These are phyloP conservation scores for Laticauda laticaudata DNA, from an alignment of 2,113 vertebrate species.

Conservation along the genomic window DNA sequence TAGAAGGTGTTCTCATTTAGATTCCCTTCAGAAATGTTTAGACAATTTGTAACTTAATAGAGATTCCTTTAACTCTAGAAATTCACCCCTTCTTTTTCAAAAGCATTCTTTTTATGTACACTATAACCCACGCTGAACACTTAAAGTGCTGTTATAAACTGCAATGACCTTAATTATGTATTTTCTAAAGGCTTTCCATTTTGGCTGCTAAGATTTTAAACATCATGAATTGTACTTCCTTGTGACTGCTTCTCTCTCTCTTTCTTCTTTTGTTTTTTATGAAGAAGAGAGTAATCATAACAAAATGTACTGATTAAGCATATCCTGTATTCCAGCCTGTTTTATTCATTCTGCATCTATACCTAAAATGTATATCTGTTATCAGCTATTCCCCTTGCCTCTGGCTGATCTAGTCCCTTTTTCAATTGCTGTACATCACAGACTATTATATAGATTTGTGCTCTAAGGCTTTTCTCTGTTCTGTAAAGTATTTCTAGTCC, in stretches of 20 bases:
- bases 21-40: slow-evolving; percentile 24
- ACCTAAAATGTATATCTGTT: slow-evolving; percentile 32
- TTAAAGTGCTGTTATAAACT: slow-evolving; percentile 2
- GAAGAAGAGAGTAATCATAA: slow-evolving; percentile 28
- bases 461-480: slow-evolving; percentile 30
- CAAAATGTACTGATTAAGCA: slow-evolving; percentile 37
- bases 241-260: slow-evolving; percentile 21
- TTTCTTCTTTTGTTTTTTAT: neutral
- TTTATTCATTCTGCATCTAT: slow-evolving; percentile 21
- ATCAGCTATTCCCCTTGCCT: slow-evolving; percentile 44
- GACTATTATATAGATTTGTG: slow-evolving; percentile 28
- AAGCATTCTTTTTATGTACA: slow-evolving; percentile 20
- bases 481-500: slow-evolving; percentile 32
- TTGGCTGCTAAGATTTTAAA: slow-evolving; percentile 30
- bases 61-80: slow-evolving; percentile 9
- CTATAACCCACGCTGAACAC: slow-evolving; percentile 16
- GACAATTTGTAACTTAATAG: slow-evolving; percentile 20
- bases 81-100: slow-evolving; percentile 3
- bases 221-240: slow-evolving; percentile 29
- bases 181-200: slow-evolving; percentile 24
- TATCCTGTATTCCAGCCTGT: slow-evolving; percentile 31
- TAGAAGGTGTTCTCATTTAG: slow-evolving; percentile 11
- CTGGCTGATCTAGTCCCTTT: slow-evolving; percentile 43
- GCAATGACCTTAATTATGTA: neutral
- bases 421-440: slow-evolving; percentile 33